phyloP scores from a whole-genome alignment of 2,113 vertebrate genomes.

The Egretta garzetta region DNA sequence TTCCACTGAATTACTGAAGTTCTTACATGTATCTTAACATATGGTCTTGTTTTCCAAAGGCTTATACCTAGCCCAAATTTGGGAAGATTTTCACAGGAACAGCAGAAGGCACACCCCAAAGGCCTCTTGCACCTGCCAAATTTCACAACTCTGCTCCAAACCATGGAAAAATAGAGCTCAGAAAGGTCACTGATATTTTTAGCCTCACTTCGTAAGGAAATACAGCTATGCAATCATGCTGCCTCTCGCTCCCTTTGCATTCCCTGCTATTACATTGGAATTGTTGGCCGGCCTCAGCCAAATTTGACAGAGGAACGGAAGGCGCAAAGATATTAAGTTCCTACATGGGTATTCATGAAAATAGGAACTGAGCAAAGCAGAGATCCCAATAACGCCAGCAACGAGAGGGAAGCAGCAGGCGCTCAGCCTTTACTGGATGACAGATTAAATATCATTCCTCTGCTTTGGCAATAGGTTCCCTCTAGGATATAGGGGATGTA shows the following conservation, averaged over 20 bases:
- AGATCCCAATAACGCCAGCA: neutral
- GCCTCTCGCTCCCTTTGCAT: neutral
- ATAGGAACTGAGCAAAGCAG: neutral
- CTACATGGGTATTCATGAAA: neutral
- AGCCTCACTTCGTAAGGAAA: conserved; percentile 26
- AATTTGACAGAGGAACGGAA: neutral
- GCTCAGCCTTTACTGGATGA: neutral
- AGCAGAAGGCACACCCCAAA: conserved; percentile 64
- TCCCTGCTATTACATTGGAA: neutral
- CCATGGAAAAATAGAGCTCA: conserved; percentile 19
- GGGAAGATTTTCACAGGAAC: conserved; percentile 64
- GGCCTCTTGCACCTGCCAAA: conserved; percentile 54
- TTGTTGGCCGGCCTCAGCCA: neutral
- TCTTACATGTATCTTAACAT: conserved; percentile 9
- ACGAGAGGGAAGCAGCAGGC: neutral
- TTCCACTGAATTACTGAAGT: neutral
- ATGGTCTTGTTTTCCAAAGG: conserved; percentile 41
- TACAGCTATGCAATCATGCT: neutral
- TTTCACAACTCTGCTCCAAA: conserved; percentile 63
- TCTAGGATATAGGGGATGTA: neutral
- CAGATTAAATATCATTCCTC: neutral
- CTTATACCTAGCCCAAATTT: conserved; percentile 53
- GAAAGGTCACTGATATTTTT: conserved; percentile 68
- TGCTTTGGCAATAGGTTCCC: neutral
- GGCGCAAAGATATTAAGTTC: neutral